Base-by-base conservation (phyloP, 1,140 invertebrate species). In the Bombus impatiens region DNA sequence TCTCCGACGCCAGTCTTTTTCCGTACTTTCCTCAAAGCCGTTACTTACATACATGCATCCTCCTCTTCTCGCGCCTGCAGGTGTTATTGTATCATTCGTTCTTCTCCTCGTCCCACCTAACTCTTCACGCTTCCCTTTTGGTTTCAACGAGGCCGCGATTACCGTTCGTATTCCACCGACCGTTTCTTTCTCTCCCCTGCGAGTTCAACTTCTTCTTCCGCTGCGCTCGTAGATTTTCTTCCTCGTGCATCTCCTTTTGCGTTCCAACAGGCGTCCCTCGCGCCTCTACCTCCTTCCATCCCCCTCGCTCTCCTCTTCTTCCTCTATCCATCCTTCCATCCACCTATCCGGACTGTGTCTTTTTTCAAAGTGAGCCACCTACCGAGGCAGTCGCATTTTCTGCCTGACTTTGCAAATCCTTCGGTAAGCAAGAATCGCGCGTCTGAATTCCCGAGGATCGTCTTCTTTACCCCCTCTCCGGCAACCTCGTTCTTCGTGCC, bases 401-500 rank as follows among this genome's bases (percentile, higher is more conserved):
- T 59, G 77, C 77, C 83, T 85, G 83, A 85, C 83, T 85, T 85
- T 85, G 83, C 83, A 85, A 85, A 85, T 85, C 83, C 83, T 85
- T 80, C 83, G 83, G 83, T 80, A 85, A 85, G 83, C 83, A 85
- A 80, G 83, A 85, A 85, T 85, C 83, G 83, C 83, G 67, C 32
- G 68, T 71, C 42, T 65, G 83, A 53, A 85, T 76, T 72, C 84
- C 44, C 68, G 53, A 28, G 67, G 53, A 84, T 77, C 84, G 79
- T 83, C 42, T 79, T 72, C 71, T 80, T 72, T 79, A n/a, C 12
- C n/a, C 57, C n/a, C 70, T 47, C 47, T 18, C 25, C 70, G 28
- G 28, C 37, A 32, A 47, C 32, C 53, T 77, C 71, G 72, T 83
- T 77, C 35, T 40, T 37, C 59, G 18, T 22, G 22, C 78, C 59